Evolutionary conservation across 2,113 vertebrate species (phyloP), one percentile per base, ranked within the genome.

Genomic region (Zapus hudsonius): DNA sequence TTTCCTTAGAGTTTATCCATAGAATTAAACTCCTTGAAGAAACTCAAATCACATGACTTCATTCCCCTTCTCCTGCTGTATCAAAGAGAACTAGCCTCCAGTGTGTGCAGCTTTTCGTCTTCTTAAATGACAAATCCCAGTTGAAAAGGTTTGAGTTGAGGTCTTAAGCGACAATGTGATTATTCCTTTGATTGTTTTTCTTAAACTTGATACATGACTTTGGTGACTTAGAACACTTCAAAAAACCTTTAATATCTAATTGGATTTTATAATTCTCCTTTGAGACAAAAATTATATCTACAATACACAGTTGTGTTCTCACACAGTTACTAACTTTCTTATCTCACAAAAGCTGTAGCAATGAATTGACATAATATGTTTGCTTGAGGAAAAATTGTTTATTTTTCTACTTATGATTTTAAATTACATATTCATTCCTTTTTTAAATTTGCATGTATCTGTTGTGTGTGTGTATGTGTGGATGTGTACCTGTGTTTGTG

Each of bases 211-310:
- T 52, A 33, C 2, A 66, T 66, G 61, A 74, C 33, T 92, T 91
- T 84, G 27, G 40, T 72, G 69, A 83, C 42, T 57, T 85, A 87
- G 64, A 89, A 2, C 20, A 36, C 19, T 86, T 72, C 52, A 59
- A 96, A 90, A 44, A 3, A 33, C 52, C n/a, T n/a, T 2, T 16
- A 87, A 42, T 52, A 84, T 57, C n/a, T 59, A 84, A 84, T 9
- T 84, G 23, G 89, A 69, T 85, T 66, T 87, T 95, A 83, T 96
- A 98, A 97, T 96, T 75, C 85, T 96, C 67, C 89, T 93, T 94
- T 96, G 87, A 95, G 93, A 95, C 87, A 95, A 96, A 95, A 96
- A 96, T 94, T 27, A 96, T 90, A 59, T 95, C 81, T 52, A 95
- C 57, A 96, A 92, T 85, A 85, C 69, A 38, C 75, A 85, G 74